Conservation (phyloP, 2,888 invertebrate species). For the Drosophila buzzatii region DNA sequence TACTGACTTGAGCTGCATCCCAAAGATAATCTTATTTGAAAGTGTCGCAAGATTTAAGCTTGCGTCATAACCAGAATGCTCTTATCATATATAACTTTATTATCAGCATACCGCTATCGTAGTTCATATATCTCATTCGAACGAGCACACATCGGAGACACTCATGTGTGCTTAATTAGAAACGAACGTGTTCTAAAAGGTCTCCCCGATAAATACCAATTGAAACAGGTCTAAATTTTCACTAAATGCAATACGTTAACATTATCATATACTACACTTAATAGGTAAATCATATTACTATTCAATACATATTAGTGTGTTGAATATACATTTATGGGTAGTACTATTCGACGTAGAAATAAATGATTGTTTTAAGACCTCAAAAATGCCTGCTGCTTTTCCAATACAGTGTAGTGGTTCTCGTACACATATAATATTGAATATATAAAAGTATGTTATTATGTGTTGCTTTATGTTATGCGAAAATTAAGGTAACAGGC, state of each 20-base stretch:
- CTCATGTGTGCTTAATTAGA: conserved; percentile 13
- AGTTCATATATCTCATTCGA: conserved; percentile 42
- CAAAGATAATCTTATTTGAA: conserved; percentile 34
- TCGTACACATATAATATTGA: too few species aligned
- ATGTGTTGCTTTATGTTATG: too few species aligned
- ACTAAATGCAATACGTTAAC: neutral
- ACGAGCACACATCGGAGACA: conserved; percentile 28
- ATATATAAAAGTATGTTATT: too few species aligned
- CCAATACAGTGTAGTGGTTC: too few species aligned
- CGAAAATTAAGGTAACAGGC: too few species aligned
- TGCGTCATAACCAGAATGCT: conserved; percentile 47
- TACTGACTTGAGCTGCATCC: conserved; percentile 26
- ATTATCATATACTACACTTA: neutral
- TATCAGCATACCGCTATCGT: conserved; percentile 21
- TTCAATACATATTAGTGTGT: neutral
- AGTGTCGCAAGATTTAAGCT: conserved; percentile 16
- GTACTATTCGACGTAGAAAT: too few species aligned
- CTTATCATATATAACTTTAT: conserved; percentile 36
- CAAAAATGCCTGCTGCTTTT: too few species aligned
- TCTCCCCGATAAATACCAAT: neutral
- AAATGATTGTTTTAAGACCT: too few species aligned
- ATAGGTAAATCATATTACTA: neutral
- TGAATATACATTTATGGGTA: neutral
- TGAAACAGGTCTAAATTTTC: neutral
- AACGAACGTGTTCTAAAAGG: conserved; percentile 7